A percentile compares a stretch with the other conserved stretches of the same genome.
These are phyloP conservation scores for Nixonia krombeini DNA, from an alignment of 1,140 invertebrate species.

Conservation along the genomic window DNA sequence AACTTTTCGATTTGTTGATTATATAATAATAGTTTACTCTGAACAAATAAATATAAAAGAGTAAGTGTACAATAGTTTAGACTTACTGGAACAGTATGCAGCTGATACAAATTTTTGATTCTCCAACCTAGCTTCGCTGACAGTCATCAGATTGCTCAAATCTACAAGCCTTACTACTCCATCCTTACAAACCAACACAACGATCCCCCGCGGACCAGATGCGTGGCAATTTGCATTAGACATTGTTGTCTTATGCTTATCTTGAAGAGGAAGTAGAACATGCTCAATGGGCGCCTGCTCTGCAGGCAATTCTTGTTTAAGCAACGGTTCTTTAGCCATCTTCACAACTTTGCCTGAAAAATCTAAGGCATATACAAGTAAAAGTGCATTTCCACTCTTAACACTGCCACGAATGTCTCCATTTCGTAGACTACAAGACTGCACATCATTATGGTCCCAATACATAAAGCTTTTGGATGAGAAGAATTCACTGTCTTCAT, in stretches of 20 bases:
- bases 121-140: slow-evolving; percentile 77
- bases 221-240: not conserved
- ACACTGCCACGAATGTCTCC: slow-evolving; percentile 55
- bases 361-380: slow-evolving; percentile 76
- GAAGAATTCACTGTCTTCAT: slow-evolving; percentile 66
- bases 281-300: slow-evolving; percentile 79
- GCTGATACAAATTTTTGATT: slow-evolving; percentile 81
- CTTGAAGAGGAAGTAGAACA: slow-evolving; percentile 76
- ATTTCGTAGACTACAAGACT: slow-evolving; percentile 55
- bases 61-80: not conserved
- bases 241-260: slow-evolving; percentile 50
- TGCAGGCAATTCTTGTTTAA: slow-evolving; percentile 75
- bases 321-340: slow-evolving; percentile 75
- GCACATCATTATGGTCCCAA: slow-evolving; percentile 66
- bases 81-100: slow-evolving; percentile 81
- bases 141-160: slow-evolving; percentile 75
- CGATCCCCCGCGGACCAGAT: slow-evolving; percentile 59
- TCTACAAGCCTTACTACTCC: slow-evolving; percentile 80
- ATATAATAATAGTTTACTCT: too few relatives aligned
- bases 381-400: slow-evolving; percentile 53
- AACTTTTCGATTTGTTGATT: too few relatives aligned
- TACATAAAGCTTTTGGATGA: slow-evolving; percentile 65
- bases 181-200: slow-evolving; percentile 77
- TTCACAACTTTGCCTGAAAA: slow-evolving; percentile 73
- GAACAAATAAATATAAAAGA: slow-evolving; percentile 3